These are phyloP conservation scores for Sesamia inferens DNA, from an alignment of 2,888 invertebrate genomes.

Conservation along the genomic window DNA sequence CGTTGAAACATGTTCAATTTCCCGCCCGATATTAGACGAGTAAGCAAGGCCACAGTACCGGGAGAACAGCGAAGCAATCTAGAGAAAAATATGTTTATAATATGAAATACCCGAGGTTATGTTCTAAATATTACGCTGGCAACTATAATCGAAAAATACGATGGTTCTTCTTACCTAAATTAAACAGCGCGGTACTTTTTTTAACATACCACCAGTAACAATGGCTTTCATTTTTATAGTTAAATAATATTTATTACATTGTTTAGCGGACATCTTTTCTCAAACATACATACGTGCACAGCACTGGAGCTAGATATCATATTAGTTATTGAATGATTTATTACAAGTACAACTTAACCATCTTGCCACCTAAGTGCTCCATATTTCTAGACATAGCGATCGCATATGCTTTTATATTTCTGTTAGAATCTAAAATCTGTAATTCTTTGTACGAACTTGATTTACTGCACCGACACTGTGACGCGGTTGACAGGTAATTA, in stretches of 20 bases:
- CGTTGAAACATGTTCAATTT: conserved; percentile 65
- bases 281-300: too few relatives aligned
- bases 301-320: too few relatives aligned
- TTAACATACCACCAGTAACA: not conserved
- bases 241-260: too few relatives aligned
- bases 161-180: not conserved
- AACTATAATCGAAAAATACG: not conserved
- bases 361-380: not conserved
- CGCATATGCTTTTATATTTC: not conserved
- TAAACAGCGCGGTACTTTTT: too few relatives aligned
- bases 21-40: conserved; percentile 48
- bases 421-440: not conserved
- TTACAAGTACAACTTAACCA: not conserved
- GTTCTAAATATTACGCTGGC: not conserved
- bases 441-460: conserved; percentile 25
- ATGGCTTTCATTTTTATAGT: too few relatives aligned
- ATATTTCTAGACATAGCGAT: not conserved
- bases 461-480: conserved; percentile 46
- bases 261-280: too few relatives aligned
- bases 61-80: conserved; percentile 16
- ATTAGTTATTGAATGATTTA: too few relatives aligned
- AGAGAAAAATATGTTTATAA: not conserved
- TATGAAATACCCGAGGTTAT: not conserved
- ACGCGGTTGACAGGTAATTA: conserved; percentile 62
- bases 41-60: conserved; percentile 26